A percentile compares a stretch with the other conserved stretches of the same genome.
Evolutionary conservation across 2,888 invertebrate genomes (phyloP).

Genomic region (Cerceris rybyensis): DNA sequence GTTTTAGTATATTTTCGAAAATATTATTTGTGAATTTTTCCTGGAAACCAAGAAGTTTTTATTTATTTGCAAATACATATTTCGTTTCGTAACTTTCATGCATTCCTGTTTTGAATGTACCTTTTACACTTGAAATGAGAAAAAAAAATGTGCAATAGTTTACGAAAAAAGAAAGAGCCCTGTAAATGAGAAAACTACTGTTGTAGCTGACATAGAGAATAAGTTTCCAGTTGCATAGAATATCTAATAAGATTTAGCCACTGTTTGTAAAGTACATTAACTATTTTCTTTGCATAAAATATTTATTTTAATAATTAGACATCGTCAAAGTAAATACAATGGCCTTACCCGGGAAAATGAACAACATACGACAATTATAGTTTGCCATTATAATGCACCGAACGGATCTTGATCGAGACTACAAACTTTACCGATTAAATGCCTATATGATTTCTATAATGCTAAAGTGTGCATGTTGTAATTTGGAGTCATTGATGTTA

Average conservation of each 20-base stretch:
- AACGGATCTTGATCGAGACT: slow-evolving; percentile 45
- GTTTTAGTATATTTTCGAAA: slow-evolving; percentile 22
- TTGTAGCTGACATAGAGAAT: slow-evolving; percentile 44
- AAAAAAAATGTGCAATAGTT: slow-evolving; percentile 38
- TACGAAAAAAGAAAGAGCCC: slow-evolving; percentile 33
- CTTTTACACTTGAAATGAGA: slow-evolving; percentile 33
- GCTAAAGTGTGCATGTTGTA: slow-evolving; percentile 59
- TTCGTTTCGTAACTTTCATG: slow-evolving; percentile 53
- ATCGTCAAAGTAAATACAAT: slow-evolving; percentile 52
- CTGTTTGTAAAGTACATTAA: slow-evolving; percentile 55
- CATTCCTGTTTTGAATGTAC: slow-evolving; percentile 51
- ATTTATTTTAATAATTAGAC: slow-evolving; percentile 61
- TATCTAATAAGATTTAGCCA: slow-evolving; percentile 45
- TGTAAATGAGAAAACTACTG: slow-evolving; percentile 34
- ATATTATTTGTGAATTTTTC: slow-evolving; percentile 24
- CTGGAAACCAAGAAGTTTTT: slow-evolving; percentile 17
- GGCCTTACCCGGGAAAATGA: slow-evolving; percentile 57
- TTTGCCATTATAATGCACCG: slow-evolving; percentile 46
- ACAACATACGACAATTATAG: slow-evolving; percentile 55
- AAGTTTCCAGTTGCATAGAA: slow-evolving; percentile 48
- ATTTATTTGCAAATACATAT: slow-evolving; percentile 38
- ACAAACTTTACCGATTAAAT: slow-evolving; percentile 44
- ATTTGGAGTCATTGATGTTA: slow-evolving; percentile 61
- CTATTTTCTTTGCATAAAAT: slow-evolving; percentile 62
- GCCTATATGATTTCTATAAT: slow-evolving; percentile 27